Conservation (phyloP, 1,140 invertebrate species). For the Diplogasteroides magnus region DNA sequence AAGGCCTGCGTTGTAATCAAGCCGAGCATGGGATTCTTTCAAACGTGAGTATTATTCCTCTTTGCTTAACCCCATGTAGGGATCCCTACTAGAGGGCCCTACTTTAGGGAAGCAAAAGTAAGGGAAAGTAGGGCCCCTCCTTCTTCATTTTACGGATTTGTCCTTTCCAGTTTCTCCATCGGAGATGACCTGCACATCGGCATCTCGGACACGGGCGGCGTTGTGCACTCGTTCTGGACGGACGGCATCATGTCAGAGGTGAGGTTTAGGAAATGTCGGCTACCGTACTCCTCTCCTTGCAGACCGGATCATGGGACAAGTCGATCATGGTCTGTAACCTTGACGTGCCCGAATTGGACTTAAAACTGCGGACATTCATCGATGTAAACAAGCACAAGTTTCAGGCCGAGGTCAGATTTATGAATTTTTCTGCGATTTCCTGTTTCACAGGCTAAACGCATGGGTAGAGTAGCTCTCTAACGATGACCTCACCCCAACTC, state of each 20-base stretch:
- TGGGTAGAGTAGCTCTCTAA: too few species aligned
- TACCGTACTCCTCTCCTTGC: neutral
- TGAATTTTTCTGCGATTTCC: too few species aligned
- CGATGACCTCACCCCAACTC: too few species aligned
- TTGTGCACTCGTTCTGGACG: slow-evolving; percentile 22
- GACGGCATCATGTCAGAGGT: slow-evolving; percentile 6
- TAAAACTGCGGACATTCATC: neutral
- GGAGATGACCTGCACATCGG: slow-evolving; percentile 25
- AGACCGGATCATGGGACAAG: neutral
- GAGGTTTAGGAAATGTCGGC: neutral
- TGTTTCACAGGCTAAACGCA: neutral
- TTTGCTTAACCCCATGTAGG: too few species aligned
- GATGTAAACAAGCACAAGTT: neutral
- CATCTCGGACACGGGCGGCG: slow-evolving; percentile 4
- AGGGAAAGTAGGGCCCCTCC: too few species aligned
- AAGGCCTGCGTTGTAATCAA: too few species aligned
- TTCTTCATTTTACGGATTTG: too few species aligned
- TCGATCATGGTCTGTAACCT: neutral
- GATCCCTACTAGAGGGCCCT: too few species aligned
- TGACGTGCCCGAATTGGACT: neutral
- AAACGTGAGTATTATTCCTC: too few species aligned
- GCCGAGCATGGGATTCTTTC: too few species aligned
- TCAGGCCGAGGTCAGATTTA: neutral
- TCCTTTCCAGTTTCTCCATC: slow-evolving; percentile 9
- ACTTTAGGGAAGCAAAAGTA: too few species aligned